Evolutionary conservation across 2,113 vertebrate species (phyloP).

Genomic region (Aix galericulata): DNA sequence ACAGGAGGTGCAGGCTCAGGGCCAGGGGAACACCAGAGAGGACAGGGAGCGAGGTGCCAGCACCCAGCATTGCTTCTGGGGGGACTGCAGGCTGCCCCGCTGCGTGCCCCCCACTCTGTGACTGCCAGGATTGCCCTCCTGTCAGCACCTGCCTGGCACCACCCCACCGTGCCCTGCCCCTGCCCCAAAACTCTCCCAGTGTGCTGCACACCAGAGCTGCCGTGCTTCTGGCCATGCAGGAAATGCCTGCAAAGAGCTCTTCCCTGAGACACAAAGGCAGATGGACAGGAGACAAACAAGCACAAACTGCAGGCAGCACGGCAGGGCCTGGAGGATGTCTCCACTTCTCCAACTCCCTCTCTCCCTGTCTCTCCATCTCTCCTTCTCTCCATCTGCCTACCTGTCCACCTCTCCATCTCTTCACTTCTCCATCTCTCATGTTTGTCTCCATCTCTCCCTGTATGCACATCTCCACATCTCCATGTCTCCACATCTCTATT

Average conservation of each 20-base stretch:
- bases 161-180: accelerated
- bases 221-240: accelerated
- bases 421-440: neutral
- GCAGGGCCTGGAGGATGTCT: neutral
- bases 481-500: accelerated
- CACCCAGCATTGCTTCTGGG: neutral
- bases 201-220: accelerated
- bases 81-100: neutral
- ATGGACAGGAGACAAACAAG: neutral
- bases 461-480: too few species aligned
- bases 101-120: too few species aligned
- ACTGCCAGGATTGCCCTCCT: too few species aligned
- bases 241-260: too few species aligned
- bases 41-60: neutral
- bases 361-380: too few species aligned
- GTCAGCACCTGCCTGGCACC: neutral
- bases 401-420: neutral
- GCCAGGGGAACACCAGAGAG: neutral
- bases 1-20: neutral
- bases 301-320: accelerated
- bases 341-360: neutral
- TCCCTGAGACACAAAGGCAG: neutral
- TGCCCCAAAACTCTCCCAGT: accelerated
- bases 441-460: neutral
- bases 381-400: too few species aligned